phyloP scores from a whole-genome alignment of 1,140 invertebrate genomes.

The Chironomus striatipennis region DNA sequence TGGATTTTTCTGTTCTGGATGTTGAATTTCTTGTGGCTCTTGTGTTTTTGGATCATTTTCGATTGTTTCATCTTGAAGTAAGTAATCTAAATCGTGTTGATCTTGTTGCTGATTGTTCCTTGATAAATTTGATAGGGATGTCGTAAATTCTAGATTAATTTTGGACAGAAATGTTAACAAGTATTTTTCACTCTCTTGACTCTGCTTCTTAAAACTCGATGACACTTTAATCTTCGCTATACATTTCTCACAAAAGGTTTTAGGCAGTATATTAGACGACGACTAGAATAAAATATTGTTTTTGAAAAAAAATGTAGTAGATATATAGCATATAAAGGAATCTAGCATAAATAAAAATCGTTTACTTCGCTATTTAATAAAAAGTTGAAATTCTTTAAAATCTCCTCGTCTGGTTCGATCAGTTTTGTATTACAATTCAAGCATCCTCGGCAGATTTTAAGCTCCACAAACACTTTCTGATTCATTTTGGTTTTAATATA shows the following conservation, averaged over 20 bases:
- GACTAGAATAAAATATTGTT: neutral
- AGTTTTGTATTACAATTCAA: neutral
- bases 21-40: neutral
- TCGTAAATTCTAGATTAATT: conserved; percentile 12
- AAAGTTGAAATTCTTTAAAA: neutral
- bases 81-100: neutral
- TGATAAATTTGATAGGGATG: neutral
- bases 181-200: neutral
- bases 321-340: neutral
- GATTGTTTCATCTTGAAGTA: neutral
- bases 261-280: neutral
- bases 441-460: neutral
- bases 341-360: neutral
- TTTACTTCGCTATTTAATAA: neutral
- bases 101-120: neutral
- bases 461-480: neutral
- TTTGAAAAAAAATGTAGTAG: neutral
- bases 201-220: neutral
- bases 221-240: neutral
- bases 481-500: neutral
- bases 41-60: neutral
- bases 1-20: neutral
- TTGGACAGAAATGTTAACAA: neutral
- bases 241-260: conserved; percentile 6
- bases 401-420: neutral